These are phyloP conservation scores for Cercocebus atys DNA, from an alignment of 2,113 vertebrate species.

Conservation along the genomic window DNA sequence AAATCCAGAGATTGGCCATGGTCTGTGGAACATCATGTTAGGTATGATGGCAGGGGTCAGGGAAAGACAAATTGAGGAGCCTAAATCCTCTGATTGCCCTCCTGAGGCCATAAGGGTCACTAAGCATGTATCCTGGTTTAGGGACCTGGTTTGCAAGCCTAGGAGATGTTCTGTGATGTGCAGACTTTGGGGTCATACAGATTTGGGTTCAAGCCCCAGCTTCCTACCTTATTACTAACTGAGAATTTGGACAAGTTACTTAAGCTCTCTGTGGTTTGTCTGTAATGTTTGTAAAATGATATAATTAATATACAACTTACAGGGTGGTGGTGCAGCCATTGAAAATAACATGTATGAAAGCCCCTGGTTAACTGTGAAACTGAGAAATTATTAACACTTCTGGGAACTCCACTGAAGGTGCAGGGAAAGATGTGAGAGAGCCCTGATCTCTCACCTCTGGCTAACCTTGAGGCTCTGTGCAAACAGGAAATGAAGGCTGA, in stretches of 20 bases:
- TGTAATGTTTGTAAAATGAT: background rate
- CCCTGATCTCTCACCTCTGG: background rate
- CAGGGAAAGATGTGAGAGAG: background rate
- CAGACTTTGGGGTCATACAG: background rate
- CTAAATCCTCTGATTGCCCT: background rate
- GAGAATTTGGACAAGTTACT: background rate
- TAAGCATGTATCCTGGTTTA: background rate
- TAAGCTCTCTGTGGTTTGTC: background rate
- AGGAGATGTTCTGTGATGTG: background rate
- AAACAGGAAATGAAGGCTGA: background rate
- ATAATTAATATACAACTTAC: background rate
- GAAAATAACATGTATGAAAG: background rate
- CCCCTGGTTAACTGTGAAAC: background rate
- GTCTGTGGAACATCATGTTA: background rate
- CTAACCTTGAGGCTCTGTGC: background rate
- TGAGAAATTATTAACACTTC: background rate
- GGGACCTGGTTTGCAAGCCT: background rate
- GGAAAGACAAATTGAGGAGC: background rate
- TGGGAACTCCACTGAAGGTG: background rate
- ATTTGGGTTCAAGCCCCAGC: background rate
- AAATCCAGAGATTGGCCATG: background rate
- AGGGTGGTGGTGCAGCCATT: background rate
- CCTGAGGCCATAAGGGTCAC: background rate
- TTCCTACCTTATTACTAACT: background rate
- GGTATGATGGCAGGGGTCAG: background rate